Evolutionary conservation across 2,797 vertebrate species (phyloP), one percentile per base, ranked within the genome.

Genomic region (Dendrocincla fuliginosa): DNA sequence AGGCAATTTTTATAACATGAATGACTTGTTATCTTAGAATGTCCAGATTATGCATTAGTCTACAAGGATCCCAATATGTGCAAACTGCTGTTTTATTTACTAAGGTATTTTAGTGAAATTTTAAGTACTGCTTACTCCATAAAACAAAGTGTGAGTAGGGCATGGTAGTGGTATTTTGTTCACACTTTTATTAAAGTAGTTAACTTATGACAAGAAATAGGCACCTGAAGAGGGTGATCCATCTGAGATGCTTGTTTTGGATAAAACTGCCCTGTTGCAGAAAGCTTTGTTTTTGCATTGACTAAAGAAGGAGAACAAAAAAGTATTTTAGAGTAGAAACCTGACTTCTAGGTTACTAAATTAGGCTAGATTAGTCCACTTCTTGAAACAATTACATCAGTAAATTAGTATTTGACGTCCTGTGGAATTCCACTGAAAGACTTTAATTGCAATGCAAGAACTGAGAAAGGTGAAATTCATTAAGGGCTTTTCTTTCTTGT

Each of bases 401-500:
- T 89, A 93, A 87, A 95, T 89, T 47, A 65, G 39, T 37, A 25
- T 90, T 92, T 92, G 49, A 47, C 5, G 16, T 95, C 77, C 59
- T 82, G 39, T 84, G 95, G 53, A 92, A 89, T 90, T 94, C 86
- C 69, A 84, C 47, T 89, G 82, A 93, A 95, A 91, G 60, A 60
- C 63, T 91, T 89, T 92, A 90, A 94, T 95, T 97, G 70, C 41
- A 80, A 80, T 52, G 35, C 1, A 9, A 91, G 93, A 97, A 75
- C 28, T 81, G 30, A 89, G 90, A 90, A 65, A 59, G 87, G 80
- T 93, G 95, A 82, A 67, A 86, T 95, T 96, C 60, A 41, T 96
- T 93, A 95, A 88, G 39, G 78, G 46, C 47, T 93, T 91, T 93
- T 93, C 86, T 94, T 90, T 94, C 65, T 87, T 94, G 25, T 93